Conservation (phyloP, 2,113 vertebrate species). For the Alaudala cheleensis region DNA sequence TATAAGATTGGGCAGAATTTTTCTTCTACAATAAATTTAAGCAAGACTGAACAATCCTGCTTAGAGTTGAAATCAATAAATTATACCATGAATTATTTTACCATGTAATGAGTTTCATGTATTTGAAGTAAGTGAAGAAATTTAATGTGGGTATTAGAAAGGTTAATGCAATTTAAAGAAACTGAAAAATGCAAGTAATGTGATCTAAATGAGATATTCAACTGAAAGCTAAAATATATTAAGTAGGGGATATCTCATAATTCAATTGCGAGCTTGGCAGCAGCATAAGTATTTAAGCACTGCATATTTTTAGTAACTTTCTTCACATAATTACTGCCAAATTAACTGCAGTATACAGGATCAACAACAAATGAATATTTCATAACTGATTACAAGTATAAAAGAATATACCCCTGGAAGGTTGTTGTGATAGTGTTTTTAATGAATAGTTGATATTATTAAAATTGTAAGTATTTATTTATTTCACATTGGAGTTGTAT, state of each 20-base stretch:
- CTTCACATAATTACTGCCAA: slow-evolving; percentile 40
- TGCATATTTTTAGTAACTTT: slow-evolving; percentile 36
- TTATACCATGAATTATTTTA: not conserved
- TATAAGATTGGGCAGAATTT: not conserved
- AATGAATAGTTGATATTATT: slow-evolving; percentile 60
- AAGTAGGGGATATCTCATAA: not conserved
- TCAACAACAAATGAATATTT: slow-evolving; percentile 64
- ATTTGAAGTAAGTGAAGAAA: slow-evolving; percentile 19
- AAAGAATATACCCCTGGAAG: slow-evolving; percentile 34
- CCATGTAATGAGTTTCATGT: not conserved
- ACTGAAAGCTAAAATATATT: not conserved
- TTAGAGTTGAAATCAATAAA: slow-evolving; percentile 1
- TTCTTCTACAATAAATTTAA: not conserved
- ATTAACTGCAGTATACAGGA: slow-evolving; percentile 42
- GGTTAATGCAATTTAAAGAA: slow-evolving; percentile 10
- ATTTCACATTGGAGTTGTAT: not conserved
- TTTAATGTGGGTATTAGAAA: not conserved
- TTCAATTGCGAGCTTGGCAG: not conserved
- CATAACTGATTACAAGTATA: slow-evolving; percentile 35
- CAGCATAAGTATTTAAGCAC: not conserved
- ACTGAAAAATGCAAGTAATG: not conserved
- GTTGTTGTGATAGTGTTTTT: slow-evolving; percentile 29
- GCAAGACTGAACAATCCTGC: not conserved
- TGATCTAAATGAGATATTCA: not conserved
- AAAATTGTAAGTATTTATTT: slow-evolving; percentile 41